Evolutionary conservation across 1,140 invertebrate species (phyloP), one percentile per base, ranked within the genome.

Genomic region (Cyclargus thomasi): DNA sequence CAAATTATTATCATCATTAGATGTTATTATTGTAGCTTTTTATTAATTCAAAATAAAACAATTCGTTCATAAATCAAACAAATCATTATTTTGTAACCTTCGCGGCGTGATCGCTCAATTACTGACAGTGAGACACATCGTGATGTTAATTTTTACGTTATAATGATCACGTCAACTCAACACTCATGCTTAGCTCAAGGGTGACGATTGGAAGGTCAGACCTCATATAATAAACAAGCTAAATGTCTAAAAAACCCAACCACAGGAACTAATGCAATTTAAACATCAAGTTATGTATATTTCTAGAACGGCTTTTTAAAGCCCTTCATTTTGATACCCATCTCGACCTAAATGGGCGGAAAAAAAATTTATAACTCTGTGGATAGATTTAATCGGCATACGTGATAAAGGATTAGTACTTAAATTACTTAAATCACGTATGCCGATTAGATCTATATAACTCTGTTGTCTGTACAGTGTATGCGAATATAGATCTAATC

Each of bases 171-270:
- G 55, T 20, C 18, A 11, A 21, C 55, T 18, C 55, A 18, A 11
- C 55, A 18, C 55, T 59, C 10, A 59, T 59, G 55, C 4, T 59
- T 55, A 55, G 53, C 53, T 59, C 55, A 59, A 59, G 55, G 53
- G 18, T 55, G 17, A 18, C 3, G 53, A 47, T 47, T 47, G 39
- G 14, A 47, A 47, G 39, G 39, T 16, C 39, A 47, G 2, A 39
- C 11, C 36, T 39, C 3, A 3, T 35, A 35, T 35, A 3, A 35
- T 35, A 35, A 35, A 8, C 29, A 35, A 35, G 8, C 3, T 35
- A 5, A 35, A 8, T 35, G 3, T 8, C 29, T 35, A 5, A 47
- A 47, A 0, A n/a, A n/a, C n/a, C n/a, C n/a, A n/a, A n/a, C n/a
- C n/a, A n/a, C n/a, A n/a, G n/a, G n/a, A n/a, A n/a, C n/a, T n/a